Base-by-base conservation (phyloP, 2,888 invertebrate species). In the Ametastegia equiseti region DNA sequence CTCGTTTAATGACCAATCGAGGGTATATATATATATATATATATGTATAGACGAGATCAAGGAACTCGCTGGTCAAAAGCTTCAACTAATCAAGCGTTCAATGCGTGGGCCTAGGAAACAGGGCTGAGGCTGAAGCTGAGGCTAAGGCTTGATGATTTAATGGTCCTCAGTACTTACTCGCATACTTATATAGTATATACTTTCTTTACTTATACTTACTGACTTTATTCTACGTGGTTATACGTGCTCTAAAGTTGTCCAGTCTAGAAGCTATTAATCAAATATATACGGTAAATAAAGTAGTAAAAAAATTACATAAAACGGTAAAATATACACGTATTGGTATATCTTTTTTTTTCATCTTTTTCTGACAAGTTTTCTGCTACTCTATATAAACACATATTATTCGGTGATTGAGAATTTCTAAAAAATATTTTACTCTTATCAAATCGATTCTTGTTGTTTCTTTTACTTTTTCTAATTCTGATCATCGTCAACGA, bases 51-150 rank as follows among this genome's bases (percentile, higher is more conserved):
- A 54, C 33, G 57, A 57, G 54, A 75, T 75, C 75, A 75, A 54
- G 75, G 75, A 75, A 75, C 75, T 54, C 54, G 11, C 57, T 33
- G 7, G 75, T 54, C 54, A 27, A 23, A 45, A 78, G 27, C 19
- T 75, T n/a, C n/a, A n/a, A n/a, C 54, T 27, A 60, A 47, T 78
- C 39, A 42, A 42, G 78, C 60, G 45, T 60, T 36, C 27, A 60
- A 45, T 42, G 78, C 60, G 78, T 78, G 42, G 78, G 78, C 45
- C n/a, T 42, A 39, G 11, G 39, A 78, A 78, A 69, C 39, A 69
- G 9, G 42, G 71, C 19, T n/a, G n/a, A n/a, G n/a, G 23, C 1
- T 15, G 23, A 45, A 19, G n/a, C n/a, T 69, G 15, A 50, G 54
- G 47, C 45, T 75, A 15, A 3, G 33, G 13, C 15, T 45, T 30